Evolutionary conservation across 2,888 invertebrate genomes (phyloP).

Genomic region (Allophyes oxyacanthae): DNA sequence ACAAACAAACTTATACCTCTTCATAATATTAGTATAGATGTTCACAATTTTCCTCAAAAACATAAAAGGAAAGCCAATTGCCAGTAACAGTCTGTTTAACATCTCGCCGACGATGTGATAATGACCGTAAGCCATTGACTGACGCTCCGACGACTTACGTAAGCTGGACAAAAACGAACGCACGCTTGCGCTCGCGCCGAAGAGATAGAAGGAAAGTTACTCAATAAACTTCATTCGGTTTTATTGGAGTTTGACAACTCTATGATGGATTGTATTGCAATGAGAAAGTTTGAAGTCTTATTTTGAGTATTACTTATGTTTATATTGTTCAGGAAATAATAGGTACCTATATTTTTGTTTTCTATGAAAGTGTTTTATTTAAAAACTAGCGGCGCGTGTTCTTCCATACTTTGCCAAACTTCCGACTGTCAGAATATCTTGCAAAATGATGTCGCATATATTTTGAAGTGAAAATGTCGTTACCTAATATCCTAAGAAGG

Average conservation of each 20-base stretch:
- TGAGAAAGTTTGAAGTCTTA: constrained; percentile 37
- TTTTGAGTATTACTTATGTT: constrained; percentile 7
- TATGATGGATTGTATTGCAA: constrained; percentile 41
- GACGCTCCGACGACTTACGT: constrained; percentile 63
- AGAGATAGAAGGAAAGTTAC: constrained; percentile 48
- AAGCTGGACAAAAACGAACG: constrained; percentile 48
- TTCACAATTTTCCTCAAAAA: constrained; percentile 22
- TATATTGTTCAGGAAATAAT: constrained; percentile 6
- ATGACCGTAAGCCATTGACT: constrained; percentile 71
- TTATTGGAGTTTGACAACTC: constrained; percentile 49
- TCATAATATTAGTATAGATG: constrained; percentile 2
- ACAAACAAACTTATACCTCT: no score
- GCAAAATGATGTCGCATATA: background rate
- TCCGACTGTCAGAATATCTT: constrained; percentile 11
- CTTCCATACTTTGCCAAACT: constrained; percentile 38
- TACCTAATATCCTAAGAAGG: no score
- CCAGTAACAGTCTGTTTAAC: constrained; percentile 53
- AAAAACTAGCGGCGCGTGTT: no score
- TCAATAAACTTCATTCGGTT: constrained; percentile 53
- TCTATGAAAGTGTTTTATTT: background rate
- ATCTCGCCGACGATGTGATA: constrained; percentile 64
- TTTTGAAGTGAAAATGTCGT: background rate
- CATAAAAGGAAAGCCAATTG: constrained; percentile 58
- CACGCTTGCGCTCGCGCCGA: constrained; percentile 22
- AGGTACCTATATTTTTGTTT: background rate